These are phyloP conservation scores for Pelecanoides urinatrix DNA, from an alignment of 2,113 vertebrate genomes.

Conservation along the genomic window DNA sequence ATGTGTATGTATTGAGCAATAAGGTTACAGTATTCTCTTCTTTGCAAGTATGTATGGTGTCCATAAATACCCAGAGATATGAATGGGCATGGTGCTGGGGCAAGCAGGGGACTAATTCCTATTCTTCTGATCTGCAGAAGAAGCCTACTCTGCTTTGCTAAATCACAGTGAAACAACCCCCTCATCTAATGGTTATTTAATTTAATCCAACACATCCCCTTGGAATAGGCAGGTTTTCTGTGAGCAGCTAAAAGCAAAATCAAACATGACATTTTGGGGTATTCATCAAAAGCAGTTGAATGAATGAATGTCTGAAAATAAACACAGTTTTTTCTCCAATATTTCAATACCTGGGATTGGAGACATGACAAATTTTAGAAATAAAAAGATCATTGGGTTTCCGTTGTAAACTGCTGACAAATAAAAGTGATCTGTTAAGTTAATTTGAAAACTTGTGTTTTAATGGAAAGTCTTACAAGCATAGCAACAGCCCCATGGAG, in stretches of 20 bases:
- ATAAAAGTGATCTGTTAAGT: neutral
- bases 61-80: neutral
- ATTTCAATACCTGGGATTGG: neutral
- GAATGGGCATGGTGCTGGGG: neutral
- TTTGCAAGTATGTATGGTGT: neutral
- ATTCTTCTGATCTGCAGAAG: neutral
- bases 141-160: neutral
- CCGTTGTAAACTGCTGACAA: neutral
- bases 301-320: neutral
- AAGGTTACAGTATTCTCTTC: neutral
- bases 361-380: neutral
- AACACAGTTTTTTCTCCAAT: neutral
- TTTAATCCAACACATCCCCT: neutral
- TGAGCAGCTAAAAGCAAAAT: neutral
- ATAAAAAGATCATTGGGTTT: neutral
- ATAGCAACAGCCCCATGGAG: neutral
- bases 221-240: neutral
- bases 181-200: slow-evolving; percentile 1
- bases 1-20: neutral
- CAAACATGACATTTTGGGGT: neutral
- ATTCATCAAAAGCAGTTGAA: neutral
- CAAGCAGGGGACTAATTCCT: neutral
- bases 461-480: neutral
- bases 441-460: neutral
- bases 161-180: neutral